Evolutionary conservation across 2,113 vertebrate genomes (phyloP).

Genomic region (Varanus salvator): DNA sequence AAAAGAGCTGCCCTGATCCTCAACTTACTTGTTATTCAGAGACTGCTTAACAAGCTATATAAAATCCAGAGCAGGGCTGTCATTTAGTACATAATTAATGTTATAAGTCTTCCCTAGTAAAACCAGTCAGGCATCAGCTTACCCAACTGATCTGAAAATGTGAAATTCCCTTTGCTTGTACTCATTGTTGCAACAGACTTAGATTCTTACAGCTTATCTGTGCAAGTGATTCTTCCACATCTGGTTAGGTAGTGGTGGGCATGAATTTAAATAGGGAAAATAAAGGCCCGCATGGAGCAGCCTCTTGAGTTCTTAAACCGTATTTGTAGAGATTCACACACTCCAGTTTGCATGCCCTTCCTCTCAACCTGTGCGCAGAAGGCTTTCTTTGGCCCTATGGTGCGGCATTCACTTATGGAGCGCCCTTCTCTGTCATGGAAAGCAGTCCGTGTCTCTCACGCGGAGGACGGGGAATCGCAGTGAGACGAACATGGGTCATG

Average conservation of each 20-base stretch:
- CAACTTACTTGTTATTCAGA: conserved; percentile 44
- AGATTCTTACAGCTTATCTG: conserved; percentile 41
- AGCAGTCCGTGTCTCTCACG: not conserved
- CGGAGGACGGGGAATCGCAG: not conserved
- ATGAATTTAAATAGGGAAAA: not conserved
- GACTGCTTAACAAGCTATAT: conserved; percentile 40
- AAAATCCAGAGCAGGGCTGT: conserved; percentile 49
- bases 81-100: conserved; percentile 51
- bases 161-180: conserved; percentile 51
- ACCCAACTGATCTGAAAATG: conserved; percentile 61
- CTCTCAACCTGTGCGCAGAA: too few relatives aligned
- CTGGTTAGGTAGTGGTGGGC: not conserved
- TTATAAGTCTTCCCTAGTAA: conserved; percentile 57
- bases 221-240: not conserved
- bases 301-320: not conserved
- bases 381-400: too few relatives aligned
- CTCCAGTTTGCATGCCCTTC: too few relatives aligned
- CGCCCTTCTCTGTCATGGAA: not conserved
- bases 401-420: too few relatives aligned
- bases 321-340: not conserved
- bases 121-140: conserved; percentile 61
- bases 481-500: not conserved
- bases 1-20: conserved; percentile 41
- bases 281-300: not conserved
- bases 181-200: conserved; percentile 59